A percentile compares a stretch with the other conserved stretches of the same genome.
phyloP scores from a whole-genome alignment of 2,888 invertebrate genomes.

The Drosophila subsilvestris region DNA sequence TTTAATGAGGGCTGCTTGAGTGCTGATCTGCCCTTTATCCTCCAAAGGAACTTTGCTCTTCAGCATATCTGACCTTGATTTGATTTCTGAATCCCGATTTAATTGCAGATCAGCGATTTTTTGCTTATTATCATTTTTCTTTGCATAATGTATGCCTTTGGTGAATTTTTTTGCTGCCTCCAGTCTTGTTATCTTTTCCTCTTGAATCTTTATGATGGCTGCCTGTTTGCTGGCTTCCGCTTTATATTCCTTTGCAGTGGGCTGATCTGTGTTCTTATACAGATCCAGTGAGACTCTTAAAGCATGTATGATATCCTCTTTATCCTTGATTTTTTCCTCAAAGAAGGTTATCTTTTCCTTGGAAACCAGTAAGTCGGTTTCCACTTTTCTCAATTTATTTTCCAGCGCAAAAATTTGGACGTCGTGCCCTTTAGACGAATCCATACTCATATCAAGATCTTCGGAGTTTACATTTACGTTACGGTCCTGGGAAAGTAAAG shows the following conservation, averaged over 20 bases:
- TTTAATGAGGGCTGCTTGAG: neutral
- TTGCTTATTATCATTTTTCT: neutral
- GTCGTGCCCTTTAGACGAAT: neutral
- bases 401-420: neutral
- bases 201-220: neutral
- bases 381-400: neutral
- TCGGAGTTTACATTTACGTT: neutral
- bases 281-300: neutral
- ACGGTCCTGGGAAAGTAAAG: neutral
- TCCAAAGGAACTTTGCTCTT: neutral
- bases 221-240: constrained; percentile 1
- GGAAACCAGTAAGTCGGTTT: constrained; percentile 5
- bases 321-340: constrained; percentile 20
- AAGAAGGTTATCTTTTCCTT: constrained; percentile 1
- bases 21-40: constrained; percentile 4
- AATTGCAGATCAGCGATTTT: neutral
- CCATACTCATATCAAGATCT: neutral
- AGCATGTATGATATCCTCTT: constrained; percentile 17
- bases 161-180: neutral
- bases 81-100: neutral
- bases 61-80: neutral
- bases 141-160: too few species aligned
- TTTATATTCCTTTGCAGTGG: neutral
- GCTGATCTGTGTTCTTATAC: neutral
- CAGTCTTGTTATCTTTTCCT: neutral